Conservation (phyloP, 2,113 vertebrate species). For the Anarrhichthys ocellatus region DNA sequence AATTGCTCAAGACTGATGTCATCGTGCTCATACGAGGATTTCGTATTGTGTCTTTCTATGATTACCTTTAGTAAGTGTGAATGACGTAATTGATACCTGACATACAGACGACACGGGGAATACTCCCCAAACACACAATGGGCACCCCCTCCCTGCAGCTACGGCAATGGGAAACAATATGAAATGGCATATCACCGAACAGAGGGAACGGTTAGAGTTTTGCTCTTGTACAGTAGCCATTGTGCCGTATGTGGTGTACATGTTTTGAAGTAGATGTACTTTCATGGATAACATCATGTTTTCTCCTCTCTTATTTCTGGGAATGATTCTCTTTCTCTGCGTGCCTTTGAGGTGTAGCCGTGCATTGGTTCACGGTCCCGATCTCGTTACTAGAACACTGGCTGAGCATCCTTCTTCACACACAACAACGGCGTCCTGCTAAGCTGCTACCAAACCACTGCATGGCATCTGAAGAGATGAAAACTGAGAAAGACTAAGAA, state of each 20-base stretch:
- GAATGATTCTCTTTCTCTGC: slow-evolving; percentile 24
- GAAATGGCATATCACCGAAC: slow-evolving; percentile 58
- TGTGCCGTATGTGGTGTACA: slow-evolving; percentile 41
- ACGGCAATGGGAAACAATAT: slow-evolving; percentile 56
- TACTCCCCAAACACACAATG: slow-evolving; percentile 65
- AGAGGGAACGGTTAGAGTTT: slow-evolving; percentile 61
- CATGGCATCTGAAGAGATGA: slow-evolving; percentile 13
- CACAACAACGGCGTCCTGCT: slow-evolving; percentile 41
- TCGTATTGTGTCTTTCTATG: slow-evolving; percentile 61
- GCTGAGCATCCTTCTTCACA: slow-evolving; percentile 26
- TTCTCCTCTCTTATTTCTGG: slow-evolving; percentile 56
- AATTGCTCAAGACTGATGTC: slow-evolving; percentile 61
- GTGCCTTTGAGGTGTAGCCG: slow-evolving; percentile 39
- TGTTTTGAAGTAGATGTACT: slow-evolving; percentile 60
- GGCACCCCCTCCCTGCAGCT: slow-evolving; percentile 54
- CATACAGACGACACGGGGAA: slow-evolving; percentile 51
- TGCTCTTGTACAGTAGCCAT: slow-evolving; percentile 45
- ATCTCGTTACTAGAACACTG: slow-evolving; percentile 40
- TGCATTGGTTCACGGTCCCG: slow-evolving; percentile 22
- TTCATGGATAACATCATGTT: slow-evolving; percentile 55
- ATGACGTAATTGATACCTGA: slow-evolving; percentile 78
- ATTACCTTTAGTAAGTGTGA: slow-evolving; percentile 65
- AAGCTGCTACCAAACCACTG: slow-evolving; percentile 16
- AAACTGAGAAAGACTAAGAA: neutral
- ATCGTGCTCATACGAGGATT: slow-evolving; percentile 45